Base-by-base conservation (phyloP, 2,797 vertebrate genomes). In the Hozukius guyotensis region DNA sequence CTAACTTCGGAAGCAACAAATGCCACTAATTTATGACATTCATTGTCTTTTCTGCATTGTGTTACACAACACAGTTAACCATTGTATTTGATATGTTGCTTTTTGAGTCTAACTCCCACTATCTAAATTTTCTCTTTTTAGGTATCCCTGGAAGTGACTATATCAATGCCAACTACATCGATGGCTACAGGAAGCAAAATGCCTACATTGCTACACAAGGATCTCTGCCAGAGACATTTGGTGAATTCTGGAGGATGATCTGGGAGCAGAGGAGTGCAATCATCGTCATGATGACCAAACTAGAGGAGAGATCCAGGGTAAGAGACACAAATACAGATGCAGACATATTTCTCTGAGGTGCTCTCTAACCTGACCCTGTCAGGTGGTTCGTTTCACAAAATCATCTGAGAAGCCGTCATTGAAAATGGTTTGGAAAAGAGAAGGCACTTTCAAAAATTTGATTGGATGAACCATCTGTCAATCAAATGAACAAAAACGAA, bases 191-290 rank as follows among this genome's bases (percentile, higher is more conserved):
- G 85, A 99, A 99, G 80, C 99, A 99, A 92, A 99, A 99, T 7
- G 98, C 99, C 8, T 99, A 99, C 81, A 99, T 99, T 32, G 99
- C 99, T 84, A 99, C 99, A 0, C 99, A 99, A 87, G 98, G 99
- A 3, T 93, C 99, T 16, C 92, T 99, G 78, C 98, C 98, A 0
- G 99, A 99, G 95, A 99, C 98, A 0, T 99, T 99, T 38, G 97
- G 98, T 24, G 99, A 99, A 88, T 99, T 99, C 92, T 99, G 99
- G 99, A 97, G 99, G 91, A 99, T 99, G 99, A 97, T 99, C 88
- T 99, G 99, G 99, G 99, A 99, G 16, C 99, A 99, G 82, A 95
- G 97, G 67, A 98, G 98, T n/a, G 97, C 97, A 74, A 98, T 97
- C 34, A 93, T 99, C 0, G 98, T 99, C 89, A 99, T 99, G 98